Evolutionary conservation across 2,888 invertebrate genomes (phyloP), one percentile per base, ranked within the genome.

Genomic region (Metacarcinus magister): DNA sequence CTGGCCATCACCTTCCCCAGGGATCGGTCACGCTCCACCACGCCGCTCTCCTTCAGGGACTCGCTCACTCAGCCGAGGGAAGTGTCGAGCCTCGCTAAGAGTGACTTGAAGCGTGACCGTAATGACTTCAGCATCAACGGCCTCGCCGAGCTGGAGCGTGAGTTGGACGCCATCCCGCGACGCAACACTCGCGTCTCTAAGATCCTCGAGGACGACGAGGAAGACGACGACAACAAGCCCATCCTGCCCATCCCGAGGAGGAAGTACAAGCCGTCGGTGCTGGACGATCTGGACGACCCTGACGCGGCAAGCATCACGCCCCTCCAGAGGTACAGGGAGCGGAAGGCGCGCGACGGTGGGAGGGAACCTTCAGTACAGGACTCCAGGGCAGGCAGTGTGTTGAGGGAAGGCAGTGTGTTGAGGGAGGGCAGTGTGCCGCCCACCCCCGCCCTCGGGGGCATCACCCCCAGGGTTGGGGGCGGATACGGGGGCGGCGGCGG

Each of bases 241-340:
- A 43, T 89, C 43, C 39, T 28, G n/a, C 87, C 93, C 10, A 48
- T 43, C 8, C 60, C 93, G 13, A 54, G 46, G 43, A 87, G n/a
- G 44, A 95, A 87, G 60, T 39, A 39, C 28, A 44, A n/a, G 43
- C 94, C 90, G 32, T 46, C 92, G 16, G 89, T 89, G 48, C 87
- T 94, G 23, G 89, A 94, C 2, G 89, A 89, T 4, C 23, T 89
- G 1, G 54, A 39, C 48, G 54, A 48, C 16, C 32, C 13, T 7
- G 94, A 94, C 32, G 67, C 93, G 48, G 23, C 67, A 28, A 92
- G 94, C 4, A 90, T 60, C 2, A 87, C 96, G n/a, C 87, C 96
- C 23, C 92, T 96, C 16, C 75, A 94, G 44, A 91, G 92, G 43
- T 96, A 96, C 94, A 94, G 94, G 28, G 92, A 96, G 5, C 60